phyloP scores from a whole-genome alignment of 1,140 invertebrate species.

The Proales similis region DNA sequence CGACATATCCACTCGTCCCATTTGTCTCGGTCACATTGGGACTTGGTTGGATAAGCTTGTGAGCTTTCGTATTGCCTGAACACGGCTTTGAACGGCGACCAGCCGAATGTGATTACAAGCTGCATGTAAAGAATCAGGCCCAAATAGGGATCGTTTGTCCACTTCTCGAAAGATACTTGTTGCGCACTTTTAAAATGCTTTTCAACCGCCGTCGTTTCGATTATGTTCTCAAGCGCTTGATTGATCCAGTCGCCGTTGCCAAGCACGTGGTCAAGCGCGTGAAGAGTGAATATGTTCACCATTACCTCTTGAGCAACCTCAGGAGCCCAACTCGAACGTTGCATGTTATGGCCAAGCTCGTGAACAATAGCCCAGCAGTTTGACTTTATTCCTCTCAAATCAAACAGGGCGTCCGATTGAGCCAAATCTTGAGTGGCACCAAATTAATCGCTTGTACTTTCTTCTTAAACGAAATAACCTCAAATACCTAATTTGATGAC shows the following conservation, averaged over 20 bases:
- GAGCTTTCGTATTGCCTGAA: constrained; percentile 20
- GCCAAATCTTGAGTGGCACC: too few relatives aligned
- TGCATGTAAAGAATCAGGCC: constrained; percentile 12
- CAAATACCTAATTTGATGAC: constrained; percentile 40
- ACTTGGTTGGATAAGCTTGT: background rate
- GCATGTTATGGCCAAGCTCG: constrained; percentile 43
- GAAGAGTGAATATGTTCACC: constrained; percentile 41
- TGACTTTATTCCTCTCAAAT: background rate
- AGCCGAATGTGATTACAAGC: constrained; percentile 13
- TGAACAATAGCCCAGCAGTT: constrained; percentile 41
- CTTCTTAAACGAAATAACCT: too few relatives aligned
- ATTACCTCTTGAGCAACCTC: constrained; percentile 40
- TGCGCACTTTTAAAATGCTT: constrained; percentile 37
- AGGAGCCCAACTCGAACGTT: constrained; percentile 39
- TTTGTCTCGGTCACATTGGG: constrained; percentile 12
- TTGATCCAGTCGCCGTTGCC: constrained; percentile 39
- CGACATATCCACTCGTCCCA: constrained; percentile 30
- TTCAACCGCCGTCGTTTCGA: background rate
- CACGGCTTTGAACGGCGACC: constrained; percentile 9
- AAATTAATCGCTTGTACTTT: too few relatives aligned
- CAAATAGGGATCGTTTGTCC: background rate
- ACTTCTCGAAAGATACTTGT: background rate
- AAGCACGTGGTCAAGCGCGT: constrained; percentile 40
- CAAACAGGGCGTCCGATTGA: constrained; percentile 1
- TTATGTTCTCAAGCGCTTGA: constrained; percentile 31